Base-by-base conservation (phyloP, 2,888 invertebrate species). In the Anoplius nigerrimus region DNA sequence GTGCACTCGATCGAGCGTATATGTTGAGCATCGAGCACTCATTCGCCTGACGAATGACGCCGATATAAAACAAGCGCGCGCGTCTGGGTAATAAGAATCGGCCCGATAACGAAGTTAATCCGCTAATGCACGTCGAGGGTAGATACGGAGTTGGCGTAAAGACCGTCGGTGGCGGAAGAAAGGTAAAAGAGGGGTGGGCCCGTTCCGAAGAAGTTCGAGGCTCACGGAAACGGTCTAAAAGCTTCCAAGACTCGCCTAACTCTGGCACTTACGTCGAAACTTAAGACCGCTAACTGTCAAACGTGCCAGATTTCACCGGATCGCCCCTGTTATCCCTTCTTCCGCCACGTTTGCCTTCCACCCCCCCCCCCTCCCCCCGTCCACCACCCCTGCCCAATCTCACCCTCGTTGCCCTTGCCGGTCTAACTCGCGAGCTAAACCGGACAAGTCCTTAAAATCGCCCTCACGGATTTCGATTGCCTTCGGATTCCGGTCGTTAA, bases 241-340 rank as follows among this genome's bases (percentile, higher is more conserved):
- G 48, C 48, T 48, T 18, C 5, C 18, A 16, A 48, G 48, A 18
- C 48, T 48, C 48, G 16, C 48, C 48, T 18, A 48, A 48, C 16
- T 48, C 5, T 16, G 43, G 42, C 56, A 20, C 43, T 56, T 20
- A 42, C 20, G 43, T 56, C 43, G 20, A 42, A 56, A 56, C 34
- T 56, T 56, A 56, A 56, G 56, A 42, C 56, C 56, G 42, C 42
- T 56, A 54, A 34, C 24, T 34, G 21, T 42, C 34, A 43, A 42
- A 56, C 56, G 56, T 43, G 42, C 15, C 42, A 56, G 56, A 43
- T 56, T 56, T 56, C 42, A 56, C 43, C 42, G 34, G 42, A 34
- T 56, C 42, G 42, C 42, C 56, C 16, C 15, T 42, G 43, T 56
- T 56, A 56, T 21, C 56, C 56, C 8, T 42, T 22, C 24, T n/a